phyloP scores from a whole-genome alignment of 2,888 invertebrate species.

The Ecdyonurus torrentis region DNA sequence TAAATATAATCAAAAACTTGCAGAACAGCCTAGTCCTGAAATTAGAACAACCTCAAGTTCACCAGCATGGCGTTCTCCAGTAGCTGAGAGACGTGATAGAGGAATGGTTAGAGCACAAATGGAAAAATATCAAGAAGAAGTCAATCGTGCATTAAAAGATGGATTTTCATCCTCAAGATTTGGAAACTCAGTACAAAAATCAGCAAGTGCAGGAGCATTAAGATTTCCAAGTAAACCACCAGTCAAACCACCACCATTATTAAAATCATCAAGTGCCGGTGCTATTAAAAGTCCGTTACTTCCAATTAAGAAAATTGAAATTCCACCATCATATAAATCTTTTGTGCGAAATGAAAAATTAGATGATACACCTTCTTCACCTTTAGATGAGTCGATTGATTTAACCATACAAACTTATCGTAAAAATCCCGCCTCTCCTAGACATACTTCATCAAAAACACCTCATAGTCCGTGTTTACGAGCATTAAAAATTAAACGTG shows the following conservation, averaged over 20 bases:
- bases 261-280: slow-evolving; percentile 26
- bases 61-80: slow-evolving; percentile 42
- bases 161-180: slow-evolving; percentile 19
- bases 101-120: slow-evolving; percentile 30
- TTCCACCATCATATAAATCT: not conserved
- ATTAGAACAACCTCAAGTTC: slow-evolving; percentile 17
- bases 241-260: slow-evolving; percentile 11
- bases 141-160: slow-evolving; percentile 21
- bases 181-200: slow-evolving; percentile 43
- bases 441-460: slow-evolving; percentile 3
- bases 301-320: not conserved
- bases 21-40: slow-evolving; percentile 27
- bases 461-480: slow-evolving; percentile 17
- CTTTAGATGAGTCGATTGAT: slow-evolving; percentile 12
- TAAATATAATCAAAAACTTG: slow-evolving; percentile 45
- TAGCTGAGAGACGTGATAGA: slow-evolving; percentile 33
- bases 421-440: not conserved
- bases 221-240: slow-evolving; percentile 14
- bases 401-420: slow-evolving; percentile 8
- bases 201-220: slow-evolving; percentile 39
- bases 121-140: slow-evolving; percentile 30
- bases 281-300: slow-evolving; percentile 17
- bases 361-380: slow-evolving; percentile 2
- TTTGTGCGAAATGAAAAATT: not conserved
- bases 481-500: slow-evolving; percentile 45